These are phyloP conservation scores for Zaprionus bogoriensis DNA, from an alignment of 2,888 invertebrate species.

Conservation along the genomic window DNA sequence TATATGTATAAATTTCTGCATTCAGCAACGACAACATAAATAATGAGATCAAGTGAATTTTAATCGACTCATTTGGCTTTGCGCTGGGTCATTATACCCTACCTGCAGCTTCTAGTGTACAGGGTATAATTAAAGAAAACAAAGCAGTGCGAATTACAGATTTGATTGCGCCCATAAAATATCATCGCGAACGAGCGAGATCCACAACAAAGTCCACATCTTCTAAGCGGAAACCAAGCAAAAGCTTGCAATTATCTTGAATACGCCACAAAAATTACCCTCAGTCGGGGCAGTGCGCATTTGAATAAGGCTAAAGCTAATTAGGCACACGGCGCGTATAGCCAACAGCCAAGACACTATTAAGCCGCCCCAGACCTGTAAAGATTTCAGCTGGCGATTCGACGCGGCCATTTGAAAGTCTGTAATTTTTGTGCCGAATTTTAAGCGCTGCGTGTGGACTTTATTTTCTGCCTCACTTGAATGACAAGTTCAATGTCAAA, in stretches of 20 bases:
- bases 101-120: background rate
- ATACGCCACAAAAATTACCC: conserved; percentile 14
- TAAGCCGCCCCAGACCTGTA: conserved; percentile 3
- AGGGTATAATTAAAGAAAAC: background rate
- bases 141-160: background rate
- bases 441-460: conserved; percentile 22
- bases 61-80: too few species aligned
- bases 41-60: too few species aligned
- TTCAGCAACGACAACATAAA: too few species aligned
- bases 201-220: background rate
- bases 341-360: background rate
- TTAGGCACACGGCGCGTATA: background rate
- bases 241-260: conserved; percentile 38
- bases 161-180: background rate
- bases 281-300: background rate
- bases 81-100: too few species aligned
- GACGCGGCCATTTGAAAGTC: conserved; percentile 13
- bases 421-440: conserved; percentile 28
- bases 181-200: conserved; percentile 7
- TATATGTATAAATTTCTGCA: too few species aligned
- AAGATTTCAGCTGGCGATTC: conserved; percentile 1
- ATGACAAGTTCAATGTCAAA: conserved; percentile 75
- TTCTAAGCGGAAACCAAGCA: conserved; percentile 16
- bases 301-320: conserved; percentile 1
- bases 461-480: conserved; percentile 6